Evolutionary conservation across 2,113 vertebrate species (phyloP), one percentile per base, ranked within the genome.

Genomic region (Cairina moschata): DNA sequence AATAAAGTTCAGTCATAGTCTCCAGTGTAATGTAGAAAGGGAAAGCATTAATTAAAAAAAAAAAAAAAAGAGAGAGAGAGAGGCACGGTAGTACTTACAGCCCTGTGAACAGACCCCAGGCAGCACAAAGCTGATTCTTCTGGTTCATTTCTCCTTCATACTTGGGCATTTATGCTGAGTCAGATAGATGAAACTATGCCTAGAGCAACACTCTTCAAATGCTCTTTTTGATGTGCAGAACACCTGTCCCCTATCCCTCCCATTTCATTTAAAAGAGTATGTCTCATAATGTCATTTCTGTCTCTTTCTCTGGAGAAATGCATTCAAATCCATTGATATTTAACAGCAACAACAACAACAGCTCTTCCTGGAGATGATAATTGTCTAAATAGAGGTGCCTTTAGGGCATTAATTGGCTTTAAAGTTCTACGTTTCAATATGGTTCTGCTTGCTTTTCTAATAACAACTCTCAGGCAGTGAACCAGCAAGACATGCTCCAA

Each of bases 1-100:
- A 91, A 87, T 79, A 48, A 89, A 95, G 48, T 75, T 96, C 86
- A 79, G 60, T 67, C 65, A 74, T 83, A 65, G 77, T 79, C 83
- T 88, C 80, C 62, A 79, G 54, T 32, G 77, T 58, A 95, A 76
- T 32, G 86, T 40, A 87, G 40, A 84, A 95, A 93, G 58, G 66
- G 34, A 90, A 95, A 91, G 36, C 16, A 91, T 89, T 92, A 96
- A 93, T 93, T 97, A 82, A 92, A 88, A 52, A 48, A 48, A 48
- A 20, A 46, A 46, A 46, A 46, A 46, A 46, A 18, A 46, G n/a
- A 36, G 88, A 87, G 67, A 60, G 54, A 87, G 71, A 60, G 54
- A 90, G 13, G n/a, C 18, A 93, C 17, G 29, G 62, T 72, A 84
- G 72, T 75, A 83, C 74, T 65, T 77, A 56, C n/a, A 82, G 26